Percentiles rank a stretch among this genome's conserved stretches.
Evolutionary conservation across 2,797 vertebrate genomes (phyloP).

Genomic region (Glyptemys insculpta): DNA sequence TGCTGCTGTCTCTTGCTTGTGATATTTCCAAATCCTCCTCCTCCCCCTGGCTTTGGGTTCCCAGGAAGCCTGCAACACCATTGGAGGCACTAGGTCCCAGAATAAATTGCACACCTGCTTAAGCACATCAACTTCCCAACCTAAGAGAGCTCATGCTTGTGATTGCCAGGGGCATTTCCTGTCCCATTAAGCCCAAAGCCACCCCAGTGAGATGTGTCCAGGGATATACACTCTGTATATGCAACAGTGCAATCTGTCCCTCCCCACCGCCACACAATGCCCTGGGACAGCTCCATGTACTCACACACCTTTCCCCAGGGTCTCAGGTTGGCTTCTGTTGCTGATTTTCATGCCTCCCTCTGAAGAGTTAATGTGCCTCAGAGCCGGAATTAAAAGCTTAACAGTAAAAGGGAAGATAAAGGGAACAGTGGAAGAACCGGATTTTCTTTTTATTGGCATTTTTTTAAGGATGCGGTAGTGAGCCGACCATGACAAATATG

Average conservation of each 20-base stretch:
- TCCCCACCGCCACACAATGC: background rate
- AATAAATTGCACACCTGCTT: background rate
- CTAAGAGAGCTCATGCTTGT: background rate
- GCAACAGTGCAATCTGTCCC: background rate
- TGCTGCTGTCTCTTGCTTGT: background rate
- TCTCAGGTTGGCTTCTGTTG: background rate
- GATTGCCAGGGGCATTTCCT: background rate
- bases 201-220: background rate
- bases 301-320: background rate
- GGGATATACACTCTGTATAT: background rate
- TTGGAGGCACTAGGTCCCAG: background rate
- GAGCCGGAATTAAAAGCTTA: slow-evolving; percentile 25
- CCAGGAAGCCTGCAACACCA: background rate
- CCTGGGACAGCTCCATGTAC: background rate
- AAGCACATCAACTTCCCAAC: background rate
- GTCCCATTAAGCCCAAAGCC: background rate
- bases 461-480: slow-evolving; percentile 63
- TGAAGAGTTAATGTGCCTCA: background rate
- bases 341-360: slow-evolving; percentile 3
- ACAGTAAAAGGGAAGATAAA: background rate
- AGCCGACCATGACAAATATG: slow-evolving; percentile 70
- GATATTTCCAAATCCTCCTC: background rate
- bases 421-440: slow-evolving; percentile 65
- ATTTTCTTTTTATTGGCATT: slow-evolving; percentile 71
- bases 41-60: background rate